Evolutionary conservation across 37 sponge, comb jelly and placozoan species (phyloP).

Genomic region (Axinella damicornis): DNA sequence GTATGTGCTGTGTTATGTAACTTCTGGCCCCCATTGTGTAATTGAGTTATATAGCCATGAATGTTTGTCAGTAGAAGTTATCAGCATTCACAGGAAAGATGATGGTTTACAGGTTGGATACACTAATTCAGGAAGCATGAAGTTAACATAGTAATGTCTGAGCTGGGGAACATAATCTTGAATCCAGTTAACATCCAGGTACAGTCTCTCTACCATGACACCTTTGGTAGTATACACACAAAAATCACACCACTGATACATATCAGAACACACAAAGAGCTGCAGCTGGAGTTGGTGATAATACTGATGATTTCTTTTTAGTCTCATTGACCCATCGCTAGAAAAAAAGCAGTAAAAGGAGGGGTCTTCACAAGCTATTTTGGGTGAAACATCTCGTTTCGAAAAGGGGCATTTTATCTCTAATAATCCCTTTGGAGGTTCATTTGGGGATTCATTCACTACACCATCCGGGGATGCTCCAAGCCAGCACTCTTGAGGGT

Average conservation of each 20-base stretch:
- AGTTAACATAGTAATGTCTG: conserved; percentile 35
- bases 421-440: conserved; percentile 15
- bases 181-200: conserved; percentile 25
- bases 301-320: conserved; percentile 48
- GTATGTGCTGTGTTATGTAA: conserved; percentile 63
- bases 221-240: conserved; percentile 44
- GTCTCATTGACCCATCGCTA: conserved; percentile 14
- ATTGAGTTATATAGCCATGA: too few species aligned
- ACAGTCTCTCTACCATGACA: conserved; percentile 37
- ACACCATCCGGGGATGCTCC: conserved; percentile 69
- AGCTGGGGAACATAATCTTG: conserved; percentile 21
- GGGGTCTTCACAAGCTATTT: conserved; percentile 44
- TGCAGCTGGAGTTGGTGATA: conserved; percentile 67
- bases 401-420: conserved; percentile 73
- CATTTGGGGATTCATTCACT: conserved; percentile 34
- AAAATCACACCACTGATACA: conserved; percentile 57
- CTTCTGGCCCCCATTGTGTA: conserved; percentile 54
- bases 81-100: conserved; percentile 14
- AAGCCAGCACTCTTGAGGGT: conserved; percentile 38
- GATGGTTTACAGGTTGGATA: conserved; percentile 39
- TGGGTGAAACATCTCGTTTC: conserved; percentile 12
- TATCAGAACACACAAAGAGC: conserved; percentile 32
- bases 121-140: conserved; percentile 51
- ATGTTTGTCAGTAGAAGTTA: too few species aligned
- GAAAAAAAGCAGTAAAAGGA: conserved; percentile 35